phyloP scores from a whole-genome alignment of 1,140 invertebrate species.

The Streblospio benedicti region DNA sequence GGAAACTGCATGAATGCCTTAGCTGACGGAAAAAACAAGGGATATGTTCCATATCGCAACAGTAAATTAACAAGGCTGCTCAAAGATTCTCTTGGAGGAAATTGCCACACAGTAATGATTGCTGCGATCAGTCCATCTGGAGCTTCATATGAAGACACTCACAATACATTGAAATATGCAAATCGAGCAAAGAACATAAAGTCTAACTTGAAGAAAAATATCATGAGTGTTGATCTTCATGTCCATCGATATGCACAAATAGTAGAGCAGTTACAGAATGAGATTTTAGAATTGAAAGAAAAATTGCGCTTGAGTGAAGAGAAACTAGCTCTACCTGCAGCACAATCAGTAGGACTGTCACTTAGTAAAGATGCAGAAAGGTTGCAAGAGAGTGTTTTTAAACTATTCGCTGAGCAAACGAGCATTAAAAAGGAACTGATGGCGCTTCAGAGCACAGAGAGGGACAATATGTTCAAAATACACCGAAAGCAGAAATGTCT shows the following conservation, averaged over 20 bases:
- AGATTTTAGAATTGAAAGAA: no score
- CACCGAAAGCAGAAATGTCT: constrained; percentile 28
- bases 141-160: constrained; percentile 83
- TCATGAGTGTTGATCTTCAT: constrained; percentile 57
- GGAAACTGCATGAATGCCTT: constrained; percentile 92
- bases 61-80: constrained; percentile 86
- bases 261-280: no score
- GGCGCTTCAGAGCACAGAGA: constrained; percentile 25
- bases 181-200: constrained; percentile 84
- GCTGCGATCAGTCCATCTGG: constrained; percentile 71
- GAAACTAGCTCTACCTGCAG: no score
- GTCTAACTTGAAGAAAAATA: constrained; percentile 58
- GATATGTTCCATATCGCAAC: constrained; percentile 86
- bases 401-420: no score
- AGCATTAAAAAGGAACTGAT: constrained; percentile 25
- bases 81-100: constrained; percentile 86
- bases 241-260: constrained; percentile 59
- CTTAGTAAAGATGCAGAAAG: no score
- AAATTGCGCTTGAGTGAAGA: no score
- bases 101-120: constrained; percentile 90
- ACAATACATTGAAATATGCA: constrained; percentile 91
- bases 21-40: constrained; percentile 51
- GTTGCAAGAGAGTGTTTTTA: no score
- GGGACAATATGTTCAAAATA: constrained; percentile 32
- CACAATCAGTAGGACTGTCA: no score